Conservation (phyloP, 2,888 invertebrate species). For the Metalampra italica region DNA sequence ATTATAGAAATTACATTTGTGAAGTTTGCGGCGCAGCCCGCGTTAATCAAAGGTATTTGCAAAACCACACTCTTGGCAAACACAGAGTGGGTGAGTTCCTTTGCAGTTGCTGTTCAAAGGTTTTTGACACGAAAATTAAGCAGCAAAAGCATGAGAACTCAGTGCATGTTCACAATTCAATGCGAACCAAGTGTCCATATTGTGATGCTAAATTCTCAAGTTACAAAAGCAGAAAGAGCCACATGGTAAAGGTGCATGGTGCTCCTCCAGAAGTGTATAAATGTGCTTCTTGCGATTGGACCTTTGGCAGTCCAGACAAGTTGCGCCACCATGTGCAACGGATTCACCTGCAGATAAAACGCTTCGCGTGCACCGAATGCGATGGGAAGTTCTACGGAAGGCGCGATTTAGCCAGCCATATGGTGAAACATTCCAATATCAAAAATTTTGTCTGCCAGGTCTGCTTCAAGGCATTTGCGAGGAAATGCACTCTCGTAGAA, state of each 20-base stretch:
- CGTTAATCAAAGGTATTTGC: slow-evolving; percentile 41
- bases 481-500: slow-evolving; percentile 36
- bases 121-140: slow-evolving; percentile 28
- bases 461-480: slow-evolving; percentile 44
- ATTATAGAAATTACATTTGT: slow-evolving; percentile 29
- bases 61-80: slow-evolving; percentile 8
- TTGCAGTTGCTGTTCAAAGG: slow-evolving; percentile 29
- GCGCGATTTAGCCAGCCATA: slow-evolving; percentile 36
- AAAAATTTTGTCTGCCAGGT: slow-evolving; percentile 45
- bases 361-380: slow-evolving; percentile 62
- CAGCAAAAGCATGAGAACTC: slow-evolving; percentile 27
- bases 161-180: slow-evolving; percentile 12
- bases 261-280: neutral
- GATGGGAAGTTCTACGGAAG: slow-evolving; percentile 47
- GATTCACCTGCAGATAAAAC: slow-evolving; percentile 41
- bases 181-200: slow-evolving; percentile 32
- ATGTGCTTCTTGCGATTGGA: neutral
- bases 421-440: slow-evolving; percentile 44
- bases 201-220: slow-evolving; percentile 19
- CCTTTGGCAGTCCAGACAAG: neutral
- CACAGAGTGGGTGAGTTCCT: slow-evolving; percentile 24
- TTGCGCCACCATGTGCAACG: neutral
- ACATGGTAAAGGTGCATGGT: slow-evolving; percentile 17
- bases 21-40: slow-evolving; percentile 37
- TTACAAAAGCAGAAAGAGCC: slow-evolving; percentile 15